Evolutionary conservation across 2,888 invertebrate genomes (phyloP).

Genomic region (Ochropleura leucogaster): DNA sequence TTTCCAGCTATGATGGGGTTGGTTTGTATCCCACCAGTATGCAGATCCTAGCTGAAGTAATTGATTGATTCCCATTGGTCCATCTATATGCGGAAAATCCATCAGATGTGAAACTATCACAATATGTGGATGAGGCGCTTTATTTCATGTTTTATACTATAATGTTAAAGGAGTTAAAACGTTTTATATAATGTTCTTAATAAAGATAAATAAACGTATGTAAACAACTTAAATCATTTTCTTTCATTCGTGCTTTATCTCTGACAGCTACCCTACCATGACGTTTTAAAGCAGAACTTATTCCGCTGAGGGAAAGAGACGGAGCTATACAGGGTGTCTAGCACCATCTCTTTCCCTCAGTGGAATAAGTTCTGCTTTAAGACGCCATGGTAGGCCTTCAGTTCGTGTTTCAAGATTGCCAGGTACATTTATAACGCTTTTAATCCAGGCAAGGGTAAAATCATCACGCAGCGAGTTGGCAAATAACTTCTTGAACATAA

Average conservation of each 20-base stretch:
- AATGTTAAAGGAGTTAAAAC: slow-evolving; percentile 25
- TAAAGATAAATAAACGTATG: slow-evolving; percentile 14
- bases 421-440: not conserved
- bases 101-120: not conserved
- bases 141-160: slow-evolving; percentile 10
- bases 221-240: not conserved
- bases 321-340: too few species aligned
- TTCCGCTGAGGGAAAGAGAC: too few species aligned
- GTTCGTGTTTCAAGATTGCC: not conserved
- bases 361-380: too few species aligned
- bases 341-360: too few species aligned
- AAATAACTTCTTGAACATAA: not conserved
- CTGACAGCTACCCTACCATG: too few species aligned
- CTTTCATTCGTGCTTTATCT: slow-evolving; percentile 10
- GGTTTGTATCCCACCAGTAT: too few species aligned
- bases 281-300: too few species aligned
- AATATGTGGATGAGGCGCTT: slow-evolving; percentile 4
- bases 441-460: not conserved
- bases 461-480: not conserved
- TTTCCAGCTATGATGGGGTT: too few species aligned
- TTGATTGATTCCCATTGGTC: not conserved
- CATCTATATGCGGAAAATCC: not conserved
- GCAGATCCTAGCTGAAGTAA: not conserved
- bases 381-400: too few species aligned
- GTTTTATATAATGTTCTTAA: slow-evolving; percentile 13